Percentiles rank a stretch among this genome's conserved stretches.
These are phyloP conservation scores for Cotesia vestalis DNA, from an alignment of 1,140 invertebrate species.

Conservation along the genomic window DNA sequence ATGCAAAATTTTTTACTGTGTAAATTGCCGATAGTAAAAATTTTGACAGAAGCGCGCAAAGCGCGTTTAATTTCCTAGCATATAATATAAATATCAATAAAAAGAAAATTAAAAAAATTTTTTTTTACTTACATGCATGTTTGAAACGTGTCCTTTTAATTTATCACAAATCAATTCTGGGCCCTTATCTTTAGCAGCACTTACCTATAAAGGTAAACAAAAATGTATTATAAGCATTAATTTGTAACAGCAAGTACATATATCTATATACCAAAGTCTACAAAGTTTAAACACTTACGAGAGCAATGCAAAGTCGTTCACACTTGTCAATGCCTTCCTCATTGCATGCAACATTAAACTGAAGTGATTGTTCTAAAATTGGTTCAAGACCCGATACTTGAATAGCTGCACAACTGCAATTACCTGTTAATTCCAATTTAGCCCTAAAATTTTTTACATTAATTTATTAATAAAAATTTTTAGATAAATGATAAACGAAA, in stretches of 20 bases:
- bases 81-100: too few species aligned
- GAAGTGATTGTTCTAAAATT: constrained; percentile 44
- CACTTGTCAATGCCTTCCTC: constrained; percentile 41
- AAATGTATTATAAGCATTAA: constrained; percentile 13
- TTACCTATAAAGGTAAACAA: constrained; percentile 16
- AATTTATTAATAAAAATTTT: too few species aligned
- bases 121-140: constrained; percentile 39
- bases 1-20: too few species aligned
- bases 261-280: not conserved
- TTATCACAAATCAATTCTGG: constrained; percentile 47
- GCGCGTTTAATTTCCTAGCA: too few species aligned
- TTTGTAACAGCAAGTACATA: constrained; percentile 9
- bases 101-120: constrained; percentile 22
- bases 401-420: constrained; percentile 45
- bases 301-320: constrained; percentile 41
- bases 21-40: too few species aligned
- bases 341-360: constrained; percentile 42
- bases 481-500: too few species aligned
- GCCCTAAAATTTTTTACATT: not conserved
- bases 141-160: constrained; percentile 40
- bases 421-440: constrained; percentile 30
- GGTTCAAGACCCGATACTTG: constrained; percentile 33
- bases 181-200: constrained; percentile 37
- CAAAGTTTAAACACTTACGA: constrained; percentile 38
- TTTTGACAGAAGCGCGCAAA: too few species aligned